Conservation (phyloP, 92 coral and sea anemone genomes). For the Ricordea florida region DNA sequence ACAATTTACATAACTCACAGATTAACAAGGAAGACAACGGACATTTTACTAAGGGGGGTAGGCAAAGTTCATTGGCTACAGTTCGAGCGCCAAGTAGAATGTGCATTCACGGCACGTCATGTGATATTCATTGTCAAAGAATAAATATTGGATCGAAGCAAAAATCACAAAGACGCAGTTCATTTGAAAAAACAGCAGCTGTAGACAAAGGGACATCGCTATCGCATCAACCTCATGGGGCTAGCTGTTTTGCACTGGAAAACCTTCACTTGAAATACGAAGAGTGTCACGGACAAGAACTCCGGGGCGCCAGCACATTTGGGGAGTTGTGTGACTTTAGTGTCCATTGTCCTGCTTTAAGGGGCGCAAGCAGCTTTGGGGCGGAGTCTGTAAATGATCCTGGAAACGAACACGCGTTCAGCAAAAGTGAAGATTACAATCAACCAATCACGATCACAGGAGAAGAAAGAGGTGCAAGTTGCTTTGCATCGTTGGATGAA, state of each 20-base stretch:
- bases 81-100: constrained; percentile 26
- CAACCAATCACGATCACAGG: neutral
- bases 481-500: constrained; percentile 23
- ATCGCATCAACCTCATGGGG: neutral
- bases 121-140: constrained; percentile 48
- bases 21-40: neutral
- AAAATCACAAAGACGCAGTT: constrained; percentile 36
- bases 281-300: neutral
- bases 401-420: neutral
- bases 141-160: neutral
- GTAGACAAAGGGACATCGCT: neutral
- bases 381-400: neutral
- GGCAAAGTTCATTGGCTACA: constrained; percentile 25
- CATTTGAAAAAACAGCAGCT: neutral
- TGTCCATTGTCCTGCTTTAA: neutral
- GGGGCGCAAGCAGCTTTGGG: constrained; percentile 77
- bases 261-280: neutral
- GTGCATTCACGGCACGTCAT: constrained; percentile 63
- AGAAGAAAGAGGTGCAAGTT: constrained; percentile 22
- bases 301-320: constrained; percentile 34
- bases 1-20: neutral
- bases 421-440: neutral
- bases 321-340: neutral
- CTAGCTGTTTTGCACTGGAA: neutral
- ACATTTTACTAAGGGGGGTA: constrained; percentile 45